These are phyloP conservation scores for Neogale vison DNA, from an alignment of 2,113 vertebrate genomes.

Conservation along the genomic window DNA sequence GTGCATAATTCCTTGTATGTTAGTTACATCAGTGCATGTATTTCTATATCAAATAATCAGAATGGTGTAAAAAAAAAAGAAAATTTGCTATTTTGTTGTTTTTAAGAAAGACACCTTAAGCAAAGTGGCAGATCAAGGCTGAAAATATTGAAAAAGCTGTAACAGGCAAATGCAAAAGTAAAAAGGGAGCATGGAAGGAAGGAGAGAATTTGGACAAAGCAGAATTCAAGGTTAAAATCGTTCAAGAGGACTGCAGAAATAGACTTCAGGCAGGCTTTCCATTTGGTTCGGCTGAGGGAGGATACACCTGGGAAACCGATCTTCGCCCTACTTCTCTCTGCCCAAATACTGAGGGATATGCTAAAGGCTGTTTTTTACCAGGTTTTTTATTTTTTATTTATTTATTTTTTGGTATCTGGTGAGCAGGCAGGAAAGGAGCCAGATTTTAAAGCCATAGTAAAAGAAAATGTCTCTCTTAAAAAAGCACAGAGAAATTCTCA, in stretches of 20 bases:
- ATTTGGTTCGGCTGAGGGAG: neutral
- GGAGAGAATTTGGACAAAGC: neutral
- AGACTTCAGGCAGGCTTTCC: neutral
- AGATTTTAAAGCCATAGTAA: neutral
- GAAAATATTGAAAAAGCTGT: neutral
- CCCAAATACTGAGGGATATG: neutral
- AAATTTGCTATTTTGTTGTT: neutral
- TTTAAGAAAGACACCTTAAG: neutral
- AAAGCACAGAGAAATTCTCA: neutral
- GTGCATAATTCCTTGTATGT: neutral
- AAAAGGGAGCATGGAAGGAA: neutral
- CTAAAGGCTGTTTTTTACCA: neutral
- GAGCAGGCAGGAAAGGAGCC: neutral
- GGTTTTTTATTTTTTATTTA: neutral
- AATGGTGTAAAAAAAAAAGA: neutral
- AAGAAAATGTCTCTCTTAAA: neutral
- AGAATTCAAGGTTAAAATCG: neutral
- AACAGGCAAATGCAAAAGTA: neutral
- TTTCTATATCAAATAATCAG: slow-evolving; percentile 9
- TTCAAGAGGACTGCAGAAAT: neutral
- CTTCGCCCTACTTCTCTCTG: neutral
- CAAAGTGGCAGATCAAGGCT: neutral
- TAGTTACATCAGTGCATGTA: neutral
- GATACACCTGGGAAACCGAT: neutral
- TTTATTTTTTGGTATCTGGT: neutral